Percentiles rank a stretch among this genome's conserved stretches.
phyloP scores from a whole-genome alignment of 2,888 invertebrate genomes.

The Tiphia femorata region DNA sequence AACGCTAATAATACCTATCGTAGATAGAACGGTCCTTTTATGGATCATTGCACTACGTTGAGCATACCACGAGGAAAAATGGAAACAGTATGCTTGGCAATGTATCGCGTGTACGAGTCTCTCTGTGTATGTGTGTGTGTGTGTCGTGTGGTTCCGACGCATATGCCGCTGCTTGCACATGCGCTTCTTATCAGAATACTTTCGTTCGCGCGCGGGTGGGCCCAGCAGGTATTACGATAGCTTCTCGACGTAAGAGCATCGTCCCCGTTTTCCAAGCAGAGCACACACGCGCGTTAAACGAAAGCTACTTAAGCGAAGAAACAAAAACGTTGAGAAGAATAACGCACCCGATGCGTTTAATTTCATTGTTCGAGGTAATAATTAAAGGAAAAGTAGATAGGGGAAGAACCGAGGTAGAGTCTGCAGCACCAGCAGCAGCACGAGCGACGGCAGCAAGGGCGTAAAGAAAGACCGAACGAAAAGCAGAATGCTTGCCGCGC shows the following conservation, averaged over 20 bases:
- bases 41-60: not conserved
- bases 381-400: not conserved
- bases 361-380: too few species aligned
- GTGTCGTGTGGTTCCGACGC: not conserved
- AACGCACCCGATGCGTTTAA: too few species aligned
- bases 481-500: not conserved
- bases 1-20: constrained; percentile 4
- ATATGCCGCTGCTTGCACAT: not conserved
- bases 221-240: too few species aligned
- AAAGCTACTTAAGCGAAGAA: too few species aligned
- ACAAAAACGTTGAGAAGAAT: too few species aligned
- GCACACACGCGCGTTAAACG: too few species aligned
- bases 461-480: not conserved
- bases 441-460: not conserved
- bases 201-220: too few species aligned
- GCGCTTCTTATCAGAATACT: too few species aligned
- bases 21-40: constrained; percentile 9
- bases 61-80: not conserved
- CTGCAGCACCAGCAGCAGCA: too few species aligned
- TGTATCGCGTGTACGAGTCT: not conserved
- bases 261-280: too few species aligned
- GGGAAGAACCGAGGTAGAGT: not conserved
- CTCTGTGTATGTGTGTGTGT: not conserved
- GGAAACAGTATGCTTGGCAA: not conserved
- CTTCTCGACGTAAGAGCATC: too few species aligned